Evolutionary conservation across 2,113 vertebrate species (phyloP), one percentile per base, ranked within the genome.

Genomic region (Thalassarche chlororhynchos): DNA sequence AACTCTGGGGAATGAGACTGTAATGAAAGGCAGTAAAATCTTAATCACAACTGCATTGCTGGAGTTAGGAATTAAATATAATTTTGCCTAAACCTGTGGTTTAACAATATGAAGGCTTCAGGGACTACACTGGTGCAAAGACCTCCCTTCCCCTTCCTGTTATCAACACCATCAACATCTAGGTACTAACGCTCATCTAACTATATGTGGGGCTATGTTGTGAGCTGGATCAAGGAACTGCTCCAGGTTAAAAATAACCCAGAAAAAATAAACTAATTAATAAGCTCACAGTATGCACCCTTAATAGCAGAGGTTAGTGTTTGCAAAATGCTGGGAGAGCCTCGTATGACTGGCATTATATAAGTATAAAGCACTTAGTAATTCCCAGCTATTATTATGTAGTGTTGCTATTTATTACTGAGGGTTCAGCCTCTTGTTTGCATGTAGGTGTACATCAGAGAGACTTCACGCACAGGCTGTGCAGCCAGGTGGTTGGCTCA

Each of bases 1-100:
- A 62, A 5, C 42, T 93, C 84, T 83, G 54, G 60, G 42, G 82
- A 96, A 72, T 0, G 2, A 91, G 84, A 34, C 76, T 38, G 15
- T 84, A 96, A 92, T 75, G 68, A 96, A 95, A 95, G 51, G 69
- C 55, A 94, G 93, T 95, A 96, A 96, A 96, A 87, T 89, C 80
- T 93, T 87, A 84, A 94, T 92, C 72, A 92, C 57, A 61, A 42
- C 40, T 72, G 74, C 52, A 13, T 71, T 95, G 64, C 38, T 91
- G 2, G 46, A 91, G 81, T 69, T 77, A 54, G 51, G 77, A 95
- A 94, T 93, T 89, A 97, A 75, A 89, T 54, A 74, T 17, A 65
- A 72, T 83, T 93, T 87, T 90, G 34, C 75, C 28, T 88, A 90
- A 95, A 90, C 54, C 70, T 71, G 40, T 57, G 49, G n/a, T 79